These are phyloP conservation scores for Mus minutoides DNA, from an alignment of 2,797 vertebrate genomes.

Conservation along the genomic window DNA sequence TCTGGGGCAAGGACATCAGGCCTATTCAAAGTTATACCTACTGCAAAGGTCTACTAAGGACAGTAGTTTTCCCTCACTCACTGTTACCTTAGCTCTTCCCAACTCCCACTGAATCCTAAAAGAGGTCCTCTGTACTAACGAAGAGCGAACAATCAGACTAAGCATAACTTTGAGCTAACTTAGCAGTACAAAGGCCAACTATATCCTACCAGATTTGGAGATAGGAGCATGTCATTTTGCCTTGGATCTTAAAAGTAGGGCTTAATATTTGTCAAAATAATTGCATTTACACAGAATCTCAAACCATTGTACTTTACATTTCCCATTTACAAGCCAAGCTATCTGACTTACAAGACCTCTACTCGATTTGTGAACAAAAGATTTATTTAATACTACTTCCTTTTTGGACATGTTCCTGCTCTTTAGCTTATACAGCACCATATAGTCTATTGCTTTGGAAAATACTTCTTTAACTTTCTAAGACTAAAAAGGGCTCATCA, in stretches of 20 bases:
- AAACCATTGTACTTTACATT: not conserved
- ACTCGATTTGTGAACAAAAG: not conserved
- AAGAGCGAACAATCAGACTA: not conserved
- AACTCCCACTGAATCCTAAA: not conserved
- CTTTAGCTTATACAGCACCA: not conserved
- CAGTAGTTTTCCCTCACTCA: not conserved
- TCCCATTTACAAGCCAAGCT: not conserved
- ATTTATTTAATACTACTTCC: not conserved
- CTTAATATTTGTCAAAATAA: not conserved
- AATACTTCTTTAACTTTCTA: not conserved
- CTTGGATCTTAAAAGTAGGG: not conserved
- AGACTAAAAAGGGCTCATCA: not conserved
- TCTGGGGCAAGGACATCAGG: not conserved
- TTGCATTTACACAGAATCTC: not conserved
- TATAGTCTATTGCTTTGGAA: not conserved
- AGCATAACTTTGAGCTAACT: not conserved
- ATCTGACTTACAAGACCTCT: not conserved
- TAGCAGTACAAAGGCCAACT: not conserved
- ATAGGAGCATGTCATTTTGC: not conserved
- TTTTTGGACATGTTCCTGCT: not conserved
- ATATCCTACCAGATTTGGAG: not conserved
- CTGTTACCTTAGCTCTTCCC: not conserved
- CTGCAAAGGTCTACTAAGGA: not conserved
- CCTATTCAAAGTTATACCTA: not conserved
- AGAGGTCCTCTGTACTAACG: not conserved